These are phyloP conservation scores for Sycophaga agraensis DNA, from an alignment of 1,140 invertebrate species.

Conservation along the genomic window DNA sequence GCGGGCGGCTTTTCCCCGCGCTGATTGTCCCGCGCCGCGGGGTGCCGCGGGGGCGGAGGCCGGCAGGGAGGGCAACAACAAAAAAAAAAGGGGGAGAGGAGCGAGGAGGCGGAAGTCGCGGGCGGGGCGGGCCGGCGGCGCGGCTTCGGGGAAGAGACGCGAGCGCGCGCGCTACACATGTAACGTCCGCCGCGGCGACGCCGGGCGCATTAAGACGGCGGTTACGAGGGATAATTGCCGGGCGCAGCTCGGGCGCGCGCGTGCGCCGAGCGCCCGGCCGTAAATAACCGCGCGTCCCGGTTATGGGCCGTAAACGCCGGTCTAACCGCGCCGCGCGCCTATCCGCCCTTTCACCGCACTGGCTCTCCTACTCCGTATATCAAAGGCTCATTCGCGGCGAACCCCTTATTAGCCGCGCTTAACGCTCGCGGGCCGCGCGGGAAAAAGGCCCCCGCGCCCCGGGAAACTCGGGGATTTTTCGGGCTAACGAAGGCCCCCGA, in stretches of 20 bases:
- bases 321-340: constrained; percentile 34
- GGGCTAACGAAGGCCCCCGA: too few relatives aligned
- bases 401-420: background rate
- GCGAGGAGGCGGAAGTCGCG: too few relatives aligned
- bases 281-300: constrained; percentile 44
- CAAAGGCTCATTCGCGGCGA: background rate
- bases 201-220: constrained; percentile 36
- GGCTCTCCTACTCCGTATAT: background rate
- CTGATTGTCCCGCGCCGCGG: too few relatives aligned
- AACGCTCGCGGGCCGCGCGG: background rate
- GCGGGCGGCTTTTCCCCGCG: too few relatives aligned
- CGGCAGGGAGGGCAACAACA: background rate
- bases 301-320: constrained; percentile 45
- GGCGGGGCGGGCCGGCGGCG: too few relatives aligned
- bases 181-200: constrained; percentile 4
- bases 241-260: constrained; percentile 26
- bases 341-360: constrained; percentile 3
- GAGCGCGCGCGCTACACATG: background rate
- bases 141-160: too few relatives aligned
- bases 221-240: constrained; percentile 42
- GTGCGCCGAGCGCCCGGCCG: background rate
- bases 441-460: background rate
- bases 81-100: background rate
- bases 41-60: background rate
- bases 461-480: too few relatives aligned